Evolutionary conservation across 2,888 invertebrate species (phyloP), one percentile per base, ranked within the genome.

Genomic region (Drosophila ezoana): DNA sequence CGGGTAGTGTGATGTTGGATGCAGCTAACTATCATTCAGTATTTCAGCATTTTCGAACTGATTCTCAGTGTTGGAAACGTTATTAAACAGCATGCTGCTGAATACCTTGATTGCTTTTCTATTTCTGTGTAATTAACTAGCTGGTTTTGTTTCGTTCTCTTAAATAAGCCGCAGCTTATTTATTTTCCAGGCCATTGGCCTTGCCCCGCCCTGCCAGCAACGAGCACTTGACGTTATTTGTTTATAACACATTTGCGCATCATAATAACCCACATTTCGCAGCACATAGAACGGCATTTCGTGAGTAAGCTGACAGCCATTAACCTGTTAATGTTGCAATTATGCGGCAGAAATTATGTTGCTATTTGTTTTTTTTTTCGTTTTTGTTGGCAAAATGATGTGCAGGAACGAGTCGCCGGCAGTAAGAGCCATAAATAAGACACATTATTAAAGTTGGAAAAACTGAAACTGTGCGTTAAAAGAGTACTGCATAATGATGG

Each of bases 241-340:
- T 70, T 84, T 84, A 82, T 82, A 81, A 84, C 81, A 82, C 81
- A 81, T 83, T 81, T 81, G 78, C 81, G 64, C 81, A 80, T 78
- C 78, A 81, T 81, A 81, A 77, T 73, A 73, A 68, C 69, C 76
- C 65, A 76, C 77, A 76, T 73, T 73, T 49, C 23, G 35, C 37
- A 57, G 45, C 52, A 37, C 40, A 61, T 33, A 47, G 37, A 37
- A 53, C 35, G 35, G 49, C 57, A 68, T 57, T 61, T 51, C 70
- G 65, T 71, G 73, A 47, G 63, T 40, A 49, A 69, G 56, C 70
- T 65, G 57, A 54, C 52, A 65, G 79, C 85, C 83, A 84, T 87
- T 84, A 84, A 87, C 79, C 79, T 79, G 84, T 87, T 84, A 84
- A 84, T 84, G 87, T 81, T 87, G 87, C 81, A 87, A 84, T 84